Base-by-base conservation (phyloP, 2,113 vertebrate genomes). In the Dicentrarchus labrax region DNA sequence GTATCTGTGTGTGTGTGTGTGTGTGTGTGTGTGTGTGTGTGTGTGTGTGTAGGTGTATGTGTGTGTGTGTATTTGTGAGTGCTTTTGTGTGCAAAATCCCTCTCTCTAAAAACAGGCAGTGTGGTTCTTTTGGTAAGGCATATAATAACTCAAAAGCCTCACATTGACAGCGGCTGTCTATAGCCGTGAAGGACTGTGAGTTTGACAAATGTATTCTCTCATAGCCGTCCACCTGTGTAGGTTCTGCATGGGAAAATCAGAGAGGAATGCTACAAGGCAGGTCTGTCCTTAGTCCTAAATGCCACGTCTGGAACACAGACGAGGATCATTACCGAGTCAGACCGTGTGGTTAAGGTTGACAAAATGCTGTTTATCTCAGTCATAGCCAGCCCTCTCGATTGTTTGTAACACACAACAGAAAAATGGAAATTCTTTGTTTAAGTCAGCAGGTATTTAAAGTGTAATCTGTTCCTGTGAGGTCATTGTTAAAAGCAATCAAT, bases 121-220 rank as follows among this genome's bases (percentile, higher is more conserved):
- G 73, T 65, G 77, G 51, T 86, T 76, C 69, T 89, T 76, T 81
- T 67, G 36, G 56, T 82, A 51, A 72, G 68, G 73, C 76, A 82
- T 59, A 84, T 90, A 89, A 92, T 92, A 87, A 92, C 68, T 90
- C 89, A 92, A 84, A 86, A 76, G 50, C 38, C 76, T 78, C 2
- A 50, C 78, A 89, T 83, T 86, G 91, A 92, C 92, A 89, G 87
- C 11, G 8, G 83, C 12, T 84, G 88, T 89, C 90, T 86, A 73
- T 88, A 66, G 70, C 80, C 39, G 69, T 90, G 89, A 89, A 87
- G 86, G 83, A 38, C 84, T 77, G 64, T 15, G 72, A 82, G 76
- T 80, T 78, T 89, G 91, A 91, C 84, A 88, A 91, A 92, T 91
- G 76, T 80, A 83, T 88, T 77, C 48, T 83, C 78, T 79, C 72